These are phyloP conservation scores for Coelinius sp. DNA, from an alignment of 2,888 invertebrate species.

Conservation along the genomic window DNA sequence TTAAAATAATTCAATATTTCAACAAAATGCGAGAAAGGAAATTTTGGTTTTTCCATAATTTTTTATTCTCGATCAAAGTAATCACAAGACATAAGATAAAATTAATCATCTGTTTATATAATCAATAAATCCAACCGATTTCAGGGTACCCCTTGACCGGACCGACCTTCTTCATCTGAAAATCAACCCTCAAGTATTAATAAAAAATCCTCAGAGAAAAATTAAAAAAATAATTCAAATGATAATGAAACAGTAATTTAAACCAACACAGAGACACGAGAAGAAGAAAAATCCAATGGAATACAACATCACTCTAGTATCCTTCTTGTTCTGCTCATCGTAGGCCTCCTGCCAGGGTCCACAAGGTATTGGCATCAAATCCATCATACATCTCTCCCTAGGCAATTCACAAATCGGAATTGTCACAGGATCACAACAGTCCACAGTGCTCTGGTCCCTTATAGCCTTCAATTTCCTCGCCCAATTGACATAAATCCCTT, in stretches of 20 bases:
- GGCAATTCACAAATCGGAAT: slow-evolving; percentile 36
- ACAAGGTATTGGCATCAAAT: slow-evolving; percentile 45
- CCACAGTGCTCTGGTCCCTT: slow-evolving; percentile 34
- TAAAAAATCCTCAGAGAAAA: neutral
- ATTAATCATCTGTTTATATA: neutral
- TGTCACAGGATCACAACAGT: slow-evolving; percentile 32
- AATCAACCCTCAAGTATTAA: neutral
- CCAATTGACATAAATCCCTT: slow-evolving; percentile 2
- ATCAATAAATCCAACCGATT: neutral
- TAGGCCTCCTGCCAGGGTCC: slow-evolving; percentile 48
- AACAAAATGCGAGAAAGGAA: no score
- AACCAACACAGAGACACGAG: slow-evolving; percentile 41
- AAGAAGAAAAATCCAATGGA: slow-evolving; percentile 42
- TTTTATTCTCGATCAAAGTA: neutral
- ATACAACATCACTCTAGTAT: slow-evolving; percentile 40
- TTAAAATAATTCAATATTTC: neutral
- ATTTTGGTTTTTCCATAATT: neutral
- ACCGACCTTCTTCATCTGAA: neutral
- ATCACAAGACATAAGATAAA: neutral
- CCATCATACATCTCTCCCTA: slow-evolving; percentile 44
- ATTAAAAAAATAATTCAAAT: neutral
- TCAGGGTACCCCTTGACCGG: neutral
- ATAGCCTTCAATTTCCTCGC: slow-evolving; percentile 29
- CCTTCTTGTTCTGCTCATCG: slow-evolving; percentile 41
- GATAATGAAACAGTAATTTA: neutral